Evolutionary conservation across 2,888 invertebrate species (phyloP).

Genomic region (Plebejus melissa): DNA sequence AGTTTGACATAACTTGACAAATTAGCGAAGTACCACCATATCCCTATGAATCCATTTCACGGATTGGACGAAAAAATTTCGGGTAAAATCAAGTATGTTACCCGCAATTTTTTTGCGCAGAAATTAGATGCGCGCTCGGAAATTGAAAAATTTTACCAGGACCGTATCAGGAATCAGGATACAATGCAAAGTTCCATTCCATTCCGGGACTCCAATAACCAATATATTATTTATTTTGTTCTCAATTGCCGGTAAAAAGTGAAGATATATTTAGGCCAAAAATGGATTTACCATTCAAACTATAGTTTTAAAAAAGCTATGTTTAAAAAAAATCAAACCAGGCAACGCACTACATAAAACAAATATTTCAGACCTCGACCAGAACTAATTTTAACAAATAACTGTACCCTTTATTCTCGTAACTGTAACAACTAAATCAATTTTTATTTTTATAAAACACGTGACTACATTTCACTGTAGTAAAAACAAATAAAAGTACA

Average conservation of each 20-base stretch:
- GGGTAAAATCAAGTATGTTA: too few relatives aligned
- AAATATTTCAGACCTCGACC: neutral
- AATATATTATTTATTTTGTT: too few relatives aligned
- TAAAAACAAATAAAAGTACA: slow-evolving; percentile 18
- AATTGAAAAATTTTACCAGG: neutral
- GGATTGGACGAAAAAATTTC: too few relatives aligned
- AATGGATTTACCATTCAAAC: neutral
- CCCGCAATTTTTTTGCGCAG: too few relatives aligned
- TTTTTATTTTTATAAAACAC: slow-evolving; percentile 10
- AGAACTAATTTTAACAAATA: neutral
- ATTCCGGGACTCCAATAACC: too few relatives aligned
- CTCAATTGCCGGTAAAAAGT: neutral
- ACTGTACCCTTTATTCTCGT: neutral
- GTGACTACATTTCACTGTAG: slow-evolving; percentile 1
- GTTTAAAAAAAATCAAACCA: neutral
- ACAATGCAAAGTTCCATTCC: too few relatives aligned
- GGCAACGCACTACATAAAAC: neutral
- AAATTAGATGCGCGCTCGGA: too few relatives aligned
- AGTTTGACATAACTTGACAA: too few relatives aligned
- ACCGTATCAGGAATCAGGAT: neutral
- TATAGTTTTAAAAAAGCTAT: neutral
- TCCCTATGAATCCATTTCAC: too few relatives aligned
- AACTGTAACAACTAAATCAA: neutral
- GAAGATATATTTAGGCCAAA: neutral
- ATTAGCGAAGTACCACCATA: too few relatives aligned